Base-by-base conservation (phyloP, 1,140 invertebrate genomes). In the Bombus sibiricus region DNA sequence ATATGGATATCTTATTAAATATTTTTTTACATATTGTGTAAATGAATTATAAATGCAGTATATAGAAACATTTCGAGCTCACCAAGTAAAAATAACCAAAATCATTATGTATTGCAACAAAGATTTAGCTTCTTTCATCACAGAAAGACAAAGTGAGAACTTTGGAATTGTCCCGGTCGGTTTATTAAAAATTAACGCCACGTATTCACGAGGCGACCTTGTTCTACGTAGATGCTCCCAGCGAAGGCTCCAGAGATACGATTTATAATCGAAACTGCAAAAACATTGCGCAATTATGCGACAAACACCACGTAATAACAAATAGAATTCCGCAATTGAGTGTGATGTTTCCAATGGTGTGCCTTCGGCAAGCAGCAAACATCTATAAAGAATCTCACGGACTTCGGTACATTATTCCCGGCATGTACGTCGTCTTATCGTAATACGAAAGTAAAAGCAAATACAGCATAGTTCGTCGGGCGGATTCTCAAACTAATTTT, bases 231-330 rank as follows among this genome's bases (percentile, higher is more conserved):
- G 18, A 53, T 53, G 47, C 41, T 80, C 32, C 37, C 18, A 41
- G 43, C 47, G n/a, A 72, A 80, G 68, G 25, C 39, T 80, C 57
- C 10, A 69, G 75, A 78, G 53, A 85, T 80, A 80, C 34, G 68
- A 57, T 80, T 85, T 57, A 85, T 68, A 85, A 80, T 85, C 68
- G 76, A 85, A 85, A 85, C 41, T 85, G 71, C 77, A 80, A 85
- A 80, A 80, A 85, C 53, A 85, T 85, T 80, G 57, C 57, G 68
- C 83, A 85, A 85, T 85, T 85, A 64, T 62, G 41, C 32, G 83
- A 73, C 77, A 73, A 85, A 85, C 68, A 41, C 57, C 68, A 39
- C 71, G 43, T 76, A 83, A 81, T 43, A 73, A 83, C 37, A 83
- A 83, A 78, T 22, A 73, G 68, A 73, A 62, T 69, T 47, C 39